Evolutionary conservation across 2,888 invertebrate species (phyloP).

Genomic region (Apamea crenata): DNA sequence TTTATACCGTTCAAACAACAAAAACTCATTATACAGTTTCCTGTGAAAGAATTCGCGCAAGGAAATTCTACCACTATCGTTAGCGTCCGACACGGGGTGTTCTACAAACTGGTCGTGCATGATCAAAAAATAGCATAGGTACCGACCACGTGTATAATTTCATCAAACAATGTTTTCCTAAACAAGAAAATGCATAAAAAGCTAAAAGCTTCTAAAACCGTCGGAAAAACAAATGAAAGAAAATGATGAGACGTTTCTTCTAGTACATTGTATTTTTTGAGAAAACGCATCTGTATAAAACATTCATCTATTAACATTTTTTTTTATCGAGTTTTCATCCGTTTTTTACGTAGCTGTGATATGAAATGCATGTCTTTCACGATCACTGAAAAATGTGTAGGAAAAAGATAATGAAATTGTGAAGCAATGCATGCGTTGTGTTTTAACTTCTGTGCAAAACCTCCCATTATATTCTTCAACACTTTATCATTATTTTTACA

Average conservation of each 20-base stretch:
- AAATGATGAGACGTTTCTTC: neutral
- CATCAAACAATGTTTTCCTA: neutral
- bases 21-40: neutral
- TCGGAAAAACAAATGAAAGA: neutral
- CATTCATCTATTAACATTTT: neutral
- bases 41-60: neutral
- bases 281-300: constrained; percentile 5
- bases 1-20: no score
- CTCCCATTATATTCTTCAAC: no score
- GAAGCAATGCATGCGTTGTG: neutral
- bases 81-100: neutral
- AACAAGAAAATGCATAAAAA: constrained; percentile 3
- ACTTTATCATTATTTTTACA: neutral
- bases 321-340: neutral
- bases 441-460: neutral
- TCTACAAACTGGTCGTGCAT: neutral
- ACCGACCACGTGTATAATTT: neutral
- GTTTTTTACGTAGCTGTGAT: neutral
- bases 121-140: neutral
- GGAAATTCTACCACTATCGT: neutral
- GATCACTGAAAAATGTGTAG: neutral
- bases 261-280: constrained; percentile 6
- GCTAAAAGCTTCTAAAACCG: constrained; percentile 32
- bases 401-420: neutral
- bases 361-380: neutral